Evolutionary conservation across 2,888 invertebrate genomes (phyloP), one percentile per base, ranked within the genome.

Genomic region (Lymantria monacha): DNA sequence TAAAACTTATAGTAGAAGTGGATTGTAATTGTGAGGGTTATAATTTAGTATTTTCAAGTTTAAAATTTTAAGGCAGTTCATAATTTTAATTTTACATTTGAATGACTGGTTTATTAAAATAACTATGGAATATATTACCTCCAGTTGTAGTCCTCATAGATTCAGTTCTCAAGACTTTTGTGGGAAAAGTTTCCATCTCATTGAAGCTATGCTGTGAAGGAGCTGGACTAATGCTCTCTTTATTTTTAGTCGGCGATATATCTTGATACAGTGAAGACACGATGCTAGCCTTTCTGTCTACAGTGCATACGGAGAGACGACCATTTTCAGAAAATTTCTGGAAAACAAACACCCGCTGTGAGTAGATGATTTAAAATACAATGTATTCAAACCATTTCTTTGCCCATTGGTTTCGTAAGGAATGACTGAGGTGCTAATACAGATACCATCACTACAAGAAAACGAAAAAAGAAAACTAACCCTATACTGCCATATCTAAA

Each of bases 261-360:
- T 91, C 92, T 46, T 86, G 84, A 66, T 78, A 86, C 40, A 91
- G 66, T 0, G 90, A 87, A 0, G 92, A 92, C 0, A 91, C 92
- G 14, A 91, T 86, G 62, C 90, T 90, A 11, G 84, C 87, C 59
- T 92, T 92, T 0, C 91, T 77, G 49, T 92, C 92, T 0, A 86
- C 83, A 1, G 87, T 86, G 56, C 85, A 85, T 0, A 91, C 90
- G 3, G 91, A 91, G 0, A 91, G 80, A 0, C 91, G 87, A 1
- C 90, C 91, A 46, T 90, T 90, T 58, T 91, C 91, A 1, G 84
- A 83, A 40, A 79, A 76, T 75, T 84, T 89, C 90, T 91, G 79
- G 7, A 76, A 79, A 22, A 3, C 44, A 42, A 15, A 31, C 5
- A 22, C 2, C 22, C 5, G 3, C 22, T 3, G 2, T 22, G 5